Evolutionary conservation across 2,113 vertebrate species (phyloP).

Genomic region (Campylomormyrus tamandua): DNA sequence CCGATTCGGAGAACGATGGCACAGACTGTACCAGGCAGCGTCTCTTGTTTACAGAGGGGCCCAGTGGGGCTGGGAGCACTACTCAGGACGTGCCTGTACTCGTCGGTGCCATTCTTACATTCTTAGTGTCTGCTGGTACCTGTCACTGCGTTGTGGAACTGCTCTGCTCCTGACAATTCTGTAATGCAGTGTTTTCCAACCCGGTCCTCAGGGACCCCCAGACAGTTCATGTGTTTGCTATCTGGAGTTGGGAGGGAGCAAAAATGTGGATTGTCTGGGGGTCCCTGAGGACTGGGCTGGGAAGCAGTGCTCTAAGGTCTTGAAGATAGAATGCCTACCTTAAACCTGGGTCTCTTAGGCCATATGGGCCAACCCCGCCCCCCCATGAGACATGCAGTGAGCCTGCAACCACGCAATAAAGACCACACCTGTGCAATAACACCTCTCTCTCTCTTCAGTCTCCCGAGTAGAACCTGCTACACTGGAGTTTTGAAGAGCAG

Average conservation of each 20-base stretch:
- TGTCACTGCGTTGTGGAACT: not conserved
- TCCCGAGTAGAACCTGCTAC: not conserved
- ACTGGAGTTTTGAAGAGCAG: not conserved
- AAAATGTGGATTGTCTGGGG: not conserved
- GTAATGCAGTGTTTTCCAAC: not conserved
- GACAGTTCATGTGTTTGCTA: not conserved
- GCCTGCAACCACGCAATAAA: slow-evolving; percentile 58
- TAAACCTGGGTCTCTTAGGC: not conserved
- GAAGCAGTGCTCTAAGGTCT: not conserved
- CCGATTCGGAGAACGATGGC: not conserved
- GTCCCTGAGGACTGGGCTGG: not conserved
- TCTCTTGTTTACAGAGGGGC: not conserved
- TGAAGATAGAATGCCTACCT: not conserved
- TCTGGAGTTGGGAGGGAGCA: not conserved
- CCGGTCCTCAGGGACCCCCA: not conserved
- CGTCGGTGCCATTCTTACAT: not conserved
- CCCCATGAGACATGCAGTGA: slow-evolving; percentile 24
- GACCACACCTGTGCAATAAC: slow-evolving; percentile 40
- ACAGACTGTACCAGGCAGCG: not conserved
- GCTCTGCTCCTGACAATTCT: not conserved
- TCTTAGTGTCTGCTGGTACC: not conserved
- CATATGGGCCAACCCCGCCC: not conserved
- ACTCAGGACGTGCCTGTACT: not conserved
- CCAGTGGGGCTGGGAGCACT: not conserved
- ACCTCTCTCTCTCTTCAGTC: slow-evolving; percentile 21